phyloP scores from a whole-genome alignment of 2,888 invertebrate species.

The Eustalomyia histrio region DNA sequence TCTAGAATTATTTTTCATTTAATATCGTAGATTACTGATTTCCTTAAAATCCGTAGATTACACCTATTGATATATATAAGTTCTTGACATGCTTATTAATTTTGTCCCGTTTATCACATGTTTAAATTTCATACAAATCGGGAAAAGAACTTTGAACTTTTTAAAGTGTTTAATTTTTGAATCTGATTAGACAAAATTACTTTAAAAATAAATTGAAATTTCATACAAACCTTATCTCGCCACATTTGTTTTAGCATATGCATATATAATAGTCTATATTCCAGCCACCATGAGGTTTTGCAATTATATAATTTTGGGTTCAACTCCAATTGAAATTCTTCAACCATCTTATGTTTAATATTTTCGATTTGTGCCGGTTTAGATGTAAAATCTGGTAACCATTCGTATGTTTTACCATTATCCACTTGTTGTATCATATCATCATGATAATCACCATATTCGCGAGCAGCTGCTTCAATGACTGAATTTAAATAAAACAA shows the following conservation, averaged over 20 bases:
- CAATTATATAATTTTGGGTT: constrained; percentile 58
- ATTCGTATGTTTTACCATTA: constrained; percentile 83
- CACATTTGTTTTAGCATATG: constrained; percentile 88
- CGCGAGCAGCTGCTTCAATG: constrained; percentile 89
- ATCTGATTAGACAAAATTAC: too few species aligned
- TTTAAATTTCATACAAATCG: too few species aligned
- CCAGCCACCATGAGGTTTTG: constrained; percentile 82
- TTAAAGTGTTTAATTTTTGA: too few species aligned
- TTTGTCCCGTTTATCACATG: too few species aligned
- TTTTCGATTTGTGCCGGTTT: constrained; percentile 8
- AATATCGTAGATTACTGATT: too few species aligned
- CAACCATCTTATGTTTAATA: background rate
- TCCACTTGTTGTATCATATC: constrained; percentile 85
- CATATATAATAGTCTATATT: constrained; percentile 84
- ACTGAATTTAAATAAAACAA: constrained; percentile 80
- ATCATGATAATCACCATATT: constrained; percentile 87
- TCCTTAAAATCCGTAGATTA: too few species aligned
- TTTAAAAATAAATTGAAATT: background rate
- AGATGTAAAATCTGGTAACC: constrained; percentile 75
- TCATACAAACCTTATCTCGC: constrained; percentile 81
- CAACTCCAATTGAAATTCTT: constrained; percentile 37
- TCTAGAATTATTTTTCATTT: too few species aligned
- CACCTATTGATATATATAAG: too few species aligned
- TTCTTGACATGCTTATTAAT: too few species aligned
- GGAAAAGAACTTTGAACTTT: too few species aligned